Base-by-base conservation (phyloP, 2,888 invertebrate species). In the Petrophora chlorosata region DNA sequence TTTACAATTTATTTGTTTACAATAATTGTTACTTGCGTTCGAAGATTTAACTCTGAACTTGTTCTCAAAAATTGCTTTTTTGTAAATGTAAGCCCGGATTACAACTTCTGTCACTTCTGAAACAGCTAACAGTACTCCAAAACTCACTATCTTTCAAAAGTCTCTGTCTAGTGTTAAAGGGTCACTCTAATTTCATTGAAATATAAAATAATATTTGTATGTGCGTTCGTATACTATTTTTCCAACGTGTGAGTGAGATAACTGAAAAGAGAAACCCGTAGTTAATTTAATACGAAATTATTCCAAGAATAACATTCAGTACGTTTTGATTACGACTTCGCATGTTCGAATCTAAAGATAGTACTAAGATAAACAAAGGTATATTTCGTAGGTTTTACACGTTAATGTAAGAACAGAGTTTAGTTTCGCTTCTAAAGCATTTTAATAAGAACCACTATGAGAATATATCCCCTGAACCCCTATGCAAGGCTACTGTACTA, bases 371-470 rank as follows among this genome's bases (percentile, higher is more conserved):
- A 49, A 49, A 39, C 39, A 39, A 47, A 41, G 35, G 34, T 50
- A 50, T 50, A 44, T 49, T 50, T 50, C 43, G 43, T 43, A 33
- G 34, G 22, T 35, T 50, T 41, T 44, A 50, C 43, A 50, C 67
- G 14, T 39, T 34, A 50, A 50, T 13, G 33, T 49, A 43, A 38
- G 39, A 28, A 70, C 56, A 58, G 46, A 61, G 51, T 46, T 53
- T 52, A 36, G 13, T 51, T 51, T 35, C 45, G 57, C 57, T 57
- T 53, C 16, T 42, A 49, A 51, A 57, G 57, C 53, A 40, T 46
- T 49, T 29, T 5, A 35, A 8, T 40, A 29, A 26, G 41, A 48
- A 17, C 28, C 23, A 42, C 25, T 25, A 42, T 46, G 52, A 54
- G 53, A 51, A 51, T 34, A 5, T 14, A 45, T 52, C 52, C 57